Evolutionary conservation across 2,888 invertebrate genomes (phyloP).

Genomic region (Digitonthophagus gazella): DNA sequence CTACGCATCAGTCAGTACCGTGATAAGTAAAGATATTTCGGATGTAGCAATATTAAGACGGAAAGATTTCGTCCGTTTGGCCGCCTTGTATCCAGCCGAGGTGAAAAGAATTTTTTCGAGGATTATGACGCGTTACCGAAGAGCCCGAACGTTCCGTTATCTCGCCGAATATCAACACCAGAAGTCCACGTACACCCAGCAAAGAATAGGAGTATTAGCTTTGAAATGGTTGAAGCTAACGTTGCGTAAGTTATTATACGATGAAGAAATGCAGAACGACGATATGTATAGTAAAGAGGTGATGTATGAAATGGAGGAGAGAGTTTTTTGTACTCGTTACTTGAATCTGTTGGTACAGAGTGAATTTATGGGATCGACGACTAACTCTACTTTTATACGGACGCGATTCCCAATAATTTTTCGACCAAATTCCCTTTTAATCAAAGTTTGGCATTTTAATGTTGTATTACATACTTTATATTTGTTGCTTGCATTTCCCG

Average conservation of each 20-base stretch:
- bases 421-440: slow-evolving; percentile 34
- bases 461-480: slow-evolving; percentile 23
- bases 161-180: slow-evolving; percentile 18
- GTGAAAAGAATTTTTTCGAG: slow-evolving; percentile 18
- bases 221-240: slow-evolving; percentile 30
- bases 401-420: slow-evolving; percentile 36
- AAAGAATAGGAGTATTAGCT: slow-evolving; percentile 23
- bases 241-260: slow-evolving; percentile 19
- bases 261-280: not conserved
- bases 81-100: slow-evolving; percentile 30
- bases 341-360: slow-evolving; percentile 28
- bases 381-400: slow-evolving; percentile 34
- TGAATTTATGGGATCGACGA: slow-evolving; percentile 27
- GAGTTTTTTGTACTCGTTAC: slow-evolving; percentile 29
- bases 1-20: slow-evolving; percentile 32
- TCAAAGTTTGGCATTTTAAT: slow-evolving; percentile 31
- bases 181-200: not conserved
- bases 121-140: slow-evolving; percentile 24
- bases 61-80: slow-evolving; percentile 30
- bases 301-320: slow-evolving; percentile 7
- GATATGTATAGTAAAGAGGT: not conserved
- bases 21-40: slow-evolving; percentile 34
- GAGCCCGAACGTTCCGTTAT: slow-evolving; percentile 20
- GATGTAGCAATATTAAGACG: slow-evolving; percentile 32
- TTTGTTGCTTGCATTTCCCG: slow-evolving; percentile 30